Base-by-base conservation (phyloP, 2,113 vertebrate genomes). In the Mystacornis crossleyi region DNA sequence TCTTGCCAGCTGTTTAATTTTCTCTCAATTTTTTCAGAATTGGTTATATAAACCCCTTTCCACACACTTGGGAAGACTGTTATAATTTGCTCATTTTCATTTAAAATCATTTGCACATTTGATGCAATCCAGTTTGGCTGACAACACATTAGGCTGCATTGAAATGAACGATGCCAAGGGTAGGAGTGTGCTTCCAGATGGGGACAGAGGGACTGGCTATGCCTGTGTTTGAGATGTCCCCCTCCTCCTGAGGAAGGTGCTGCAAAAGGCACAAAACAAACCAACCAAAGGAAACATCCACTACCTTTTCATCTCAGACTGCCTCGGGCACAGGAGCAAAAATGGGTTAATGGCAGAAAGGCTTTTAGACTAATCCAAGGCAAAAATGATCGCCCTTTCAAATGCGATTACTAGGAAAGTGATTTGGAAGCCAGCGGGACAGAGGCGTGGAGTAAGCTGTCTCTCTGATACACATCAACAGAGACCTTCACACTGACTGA, bases 401-500 rank as follows among this genome's bases (percentile, higher is more conserved):
- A 71, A 93, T 74, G 60, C 1, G 16, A 95, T 94, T 91, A 87
- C 81, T 81, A 80, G 91, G 55, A 85, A 92, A 94, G 86, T 62
- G 67, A 83, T 95, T 96, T 97, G 81, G 85, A 95, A 95, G 33
- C 57, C 85, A 65, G 29, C 19, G 79, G 91, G 87, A 83, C 64
- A 64, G 79, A 57, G 3, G 40, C 61, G 8, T 91, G 91, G 85
- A 93, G 82, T 93, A 87, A 95, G 62, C 93, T 93, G 82, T 90
- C 87, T 94, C 73, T 95, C 91, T 89, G 78, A 79, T 89, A 61
- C 24, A 8, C 50, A 94, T 93, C 84, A 89, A 83, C 69, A 90
- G 78, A 86, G 86, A 83, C 69, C 89, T 96, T 97, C 94, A 96
- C 93, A 96, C 73, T 96, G 91, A 60, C 89, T 94, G 95, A 87